Evolutionary conservation across 1,140 invertebrate genomes (phyloP).

Genomic region (Macrosteles quadrilineatus): DNA sequence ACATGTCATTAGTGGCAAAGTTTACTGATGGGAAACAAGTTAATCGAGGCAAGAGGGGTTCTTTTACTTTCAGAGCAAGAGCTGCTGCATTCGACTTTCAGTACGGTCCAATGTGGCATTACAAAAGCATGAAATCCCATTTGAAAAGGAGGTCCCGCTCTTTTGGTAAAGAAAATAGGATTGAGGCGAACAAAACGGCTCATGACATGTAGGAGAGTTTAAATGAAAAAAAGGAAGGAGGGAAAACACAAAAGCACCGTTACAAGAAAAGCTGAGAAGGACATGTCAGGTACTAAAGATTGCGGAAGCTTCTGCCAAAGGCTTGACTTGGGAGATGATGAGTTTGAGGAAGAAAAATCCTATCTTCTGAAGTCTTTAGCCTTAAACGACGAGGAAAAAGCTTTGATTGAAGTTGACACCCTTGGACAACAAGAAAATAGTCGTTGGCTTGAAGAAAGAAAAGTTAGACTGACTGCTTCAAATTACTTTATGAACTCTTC

Average conservation of each 20-base stretch:
- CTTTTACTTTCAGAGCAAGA: too few species aligned
- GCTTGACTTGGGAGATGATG: not conserved
- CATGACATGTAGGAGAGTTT: too few species aligned
- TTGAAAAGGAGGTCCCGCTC: constrained; percentile 21
- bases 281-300: not conserved
- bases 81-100: too few species aligned
- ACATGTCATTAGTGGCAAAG: too few species aligned
- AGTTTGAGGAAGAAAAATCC: not conserved
- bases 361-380: not conserved
- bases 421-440: constrained; percentile 4
- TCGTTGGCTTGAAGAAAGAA: constrained; percentile 10
- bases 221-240: not conserved
- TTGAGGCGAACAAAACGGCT: too few species aligned
- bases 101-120: too few species aligned
- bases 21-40: too few species aligned
- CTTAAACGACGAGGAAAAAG: constrained; percentile 1
- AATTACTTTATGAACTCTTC: too few species aligned
- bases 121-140: constrained; percentile 28
- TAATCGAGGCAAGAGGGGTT: too few species aligned
- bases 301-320: constrained; percentile 7
- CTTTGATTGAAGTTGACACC: not conserved
- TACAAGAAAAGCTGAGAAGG: not conserved
- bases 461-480: constrained; percentile 6
- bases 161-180: too few species aligned
- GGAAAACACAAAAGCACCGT: not conserved